Evolutionary conservation across 2,113 vertebrate genomes (phyloP).

Genomic region (Serilophus lunatus): DNA sequence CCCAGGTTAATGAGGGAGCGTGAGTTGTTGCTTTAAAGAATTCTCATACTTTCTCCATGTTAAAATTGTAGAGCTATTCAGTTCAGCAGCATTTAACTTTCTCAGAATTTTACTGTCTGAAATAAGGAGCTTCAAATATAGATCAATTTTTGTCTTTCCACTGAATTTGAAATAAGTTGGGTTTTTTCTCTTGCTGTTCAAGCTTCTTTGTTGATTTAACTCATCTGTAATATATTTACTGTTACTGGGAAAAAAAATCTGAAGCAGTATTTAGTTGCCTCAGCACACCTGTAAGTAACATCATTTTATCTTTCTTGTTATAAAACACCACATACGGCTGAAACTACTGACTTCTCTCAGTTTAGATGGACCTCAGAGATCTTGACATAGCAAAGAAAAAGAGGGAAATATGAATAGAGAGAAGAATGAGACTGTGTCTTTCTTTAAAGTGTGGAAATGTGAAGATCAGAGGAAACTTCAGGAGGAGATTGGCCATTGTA

Average conservation of each 20-base stretch:
- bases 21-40: background rate
- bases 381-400: background rate
- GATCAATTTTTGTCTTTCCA: background rate
- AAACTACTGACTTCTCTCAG: background rate
- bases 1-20: rapidly evolving
- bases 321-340: background rate
- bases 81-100: background rate
- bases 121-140: background rate
- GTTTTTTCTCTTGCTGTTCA: background rate
- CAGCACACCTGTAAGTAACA: background rate
- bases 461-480: background rate
- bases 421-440: background rate
- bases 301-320: background rate
- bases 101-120: background rate
- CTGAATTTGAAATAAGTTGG: background rate
- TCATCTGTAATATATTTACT: background rate
- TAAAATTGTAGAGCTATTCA: background rate
- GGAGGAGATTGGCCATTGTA: background rate
- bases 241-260: background rate
- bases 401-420: background rate
- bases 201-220: background rate
- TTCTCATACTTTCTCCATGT: background rate
- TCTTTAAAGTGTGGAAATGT: background rate
- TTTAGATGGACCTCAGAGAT: background rate
- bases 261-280: background rate